Evolutionary conservation across 1,140 invertebrate genomes (phyloP), one percentile per base, ranked within the genome.

Genomic region (Belonocnema kinseyi): DNA sequence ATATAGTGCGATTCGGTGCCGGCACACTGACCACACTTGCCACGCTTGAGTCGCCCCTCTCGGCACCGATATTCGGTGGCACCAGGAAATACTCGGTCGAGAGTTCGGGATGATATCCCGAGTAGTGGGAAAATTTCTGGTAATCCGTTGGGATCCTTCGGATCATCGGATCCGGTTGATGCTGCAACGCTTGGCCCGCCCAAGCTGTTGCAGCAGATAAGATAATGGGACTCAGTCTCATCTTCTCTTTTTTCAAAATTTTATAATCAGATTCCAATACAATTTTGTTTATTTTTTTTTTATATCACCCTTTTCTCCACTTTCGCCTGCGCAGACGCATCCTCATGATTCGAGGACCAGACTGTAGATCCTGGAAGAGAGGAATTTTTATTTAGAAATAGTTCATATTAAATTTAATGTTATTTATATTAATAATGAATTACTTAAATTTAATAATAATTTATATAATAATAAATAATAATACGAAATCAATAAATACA

Each of bases 71-170:
- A 12, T 51, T 72, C 78, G 91, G 88, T 13, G 94, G 95, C 80
- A 96, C 92, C 74, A 95, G 89, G 87, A 96, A 96, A 87, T 95
- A 96, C 87, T 96, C 95, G 3, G 95, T 96, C 85, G 95, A 95
- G 92, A 96, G 93, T 86, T 96, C 94, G 78, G 84, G 74, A 3
- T 72, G 77, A 72, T 80, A 79, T 33, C 77, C 80, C 0, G 79
- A 76, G 12, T 81, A 33, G 77, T 77, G 76, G 6, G 53, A 74
- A 7, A 81, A 74, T 13, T 74, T 53, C 61, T 80, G 80, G 16
- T 79, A 77, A 19, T 82, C 73, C 66, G 26, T 33, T 4, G 26
- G 26, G 50, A 56, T 56, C n/a, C n/a, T 56, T 50, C 16, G 33
- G 21, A 21, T 76, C 74, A 0, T 33, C 71, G 21, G 73, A 14